phyloP scores from a whole-genome alignment of 2,888 invertebrate species.

The Taenaris catops region DNA sequence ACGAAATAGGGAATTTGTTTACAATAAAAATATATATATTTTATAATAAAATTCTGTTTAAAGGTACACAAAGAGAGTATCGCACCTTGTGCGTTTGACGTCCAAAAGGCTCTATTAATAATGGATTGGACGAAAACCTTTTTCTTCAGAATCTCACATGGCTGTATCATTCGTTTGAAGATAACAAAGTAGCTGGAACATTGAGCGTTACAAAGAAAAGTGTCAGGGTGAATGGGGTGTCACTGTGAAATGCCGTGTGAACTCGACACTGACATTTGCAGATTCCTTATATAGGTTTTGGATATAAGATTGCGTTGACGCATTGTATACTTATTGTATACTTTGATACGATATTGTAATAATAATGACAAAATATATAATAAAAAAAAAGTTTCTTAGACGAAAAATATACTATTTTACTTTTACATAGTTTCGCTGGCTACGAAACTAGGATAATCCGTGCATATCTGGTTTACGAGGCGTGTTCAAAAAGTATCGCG shows the following conservation, averaged over 20 bases:
- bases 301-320: constrained; percentile 6
- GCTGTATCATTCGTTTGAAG: constrained; percentile 25
- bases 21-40: too few relatives aligned
- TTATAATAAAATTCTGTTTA: too few relatives aligned
- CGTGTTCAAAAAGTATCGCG: too few relatives aligned
- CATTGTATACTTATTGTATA: constrained; percentile 2
- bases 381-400: too few relatives aligned
- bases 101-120: constrained; percentile 25
- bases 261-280: constrained; percentile 45
- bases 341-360: constrained; percentile 42
- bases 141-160: constrained; percentile 19
- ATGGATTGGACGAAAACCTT: constrained; percentile 21
- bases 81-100: too few relatives aligned
- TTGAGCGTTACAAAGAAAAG: constrained; percentile 27
- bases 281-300: constrained; percentile 22
- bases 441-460: too few relatives aligned
- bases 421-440: too few relatives aligned
- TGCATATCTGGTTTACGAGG: too few relatives aligned
- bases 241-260: constrained; percentile 23
- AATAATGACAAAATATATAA: too few relatives aligned
- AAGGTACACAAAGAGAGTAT: too few relatives aligned
- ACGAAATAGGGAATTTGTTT: too few relatives aligned
- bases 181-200: constrained; percentile 26
- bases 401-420: neutral
- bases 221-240: constrained; percentile 13